Conservation (phyloP, 1,140 invertebrate species). For the Anadara kagoshimensis region DNA sequence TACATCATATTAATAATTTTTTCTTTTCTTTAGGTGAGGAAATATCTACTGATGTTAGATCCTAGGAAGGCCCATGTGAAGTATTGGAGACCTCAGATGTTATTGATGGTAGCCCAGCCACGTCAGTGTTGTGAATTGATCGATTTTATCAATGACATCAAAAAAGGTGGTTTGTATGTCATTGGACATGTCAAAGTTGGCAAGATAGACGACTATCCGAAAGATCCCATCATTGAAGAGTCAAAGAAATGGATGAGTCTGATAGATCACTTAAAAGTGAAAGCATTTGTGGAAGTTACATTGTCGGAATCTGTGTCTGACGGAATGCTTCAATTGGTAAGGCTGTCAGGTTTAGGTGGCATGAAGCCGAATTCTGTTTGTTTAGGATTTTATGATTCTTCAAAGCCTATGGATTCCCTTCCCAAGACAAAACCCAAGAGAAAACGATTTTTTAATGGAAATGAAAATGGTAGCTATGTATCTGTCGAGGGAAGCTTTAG, state of each 20-base stretch:
- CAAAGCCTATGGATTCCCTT: conserved; percentile 57
- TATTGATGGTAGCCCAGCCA: conserved; percentile 93
- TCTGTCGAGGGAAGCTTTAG: conserved; percentile 53
- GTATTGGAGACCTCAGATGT: conserved; percentile 98
- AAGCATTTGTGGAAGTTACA: conserved; percentile 98
- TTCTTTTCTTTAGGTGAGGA: conserved; percentile 83
- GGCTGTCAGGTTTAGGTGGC: conserved; percentile 95
- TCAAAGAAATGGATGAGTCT: conserved; percentile 91
- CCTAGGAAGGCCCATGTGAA: conserved; percentile 98
- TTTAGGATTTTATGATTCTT: conserved; percentile 84
- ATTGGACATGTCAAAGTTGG: conserved; percentile 90
- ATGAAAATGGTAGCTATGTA: conserved; percentile 32
- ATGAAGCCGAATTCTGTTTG: conserved; percentile 99
- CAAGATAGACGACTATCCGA: conserved; percentile 53
- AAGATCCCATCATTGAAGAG: conserved; percentile 77
- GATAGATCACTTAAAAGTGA: conserved; percentile 91
- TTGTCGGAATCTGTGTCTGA: conserved; percentile 88
- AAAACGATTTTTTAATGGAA: conserved; percentile 44
- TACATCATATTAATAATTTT: background rate
- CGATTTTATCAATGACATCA: conserved; percentile 98
- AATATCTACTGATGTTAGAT: conserved; percentile 96
- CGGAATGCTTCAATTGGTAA: conserved; percentile 93
- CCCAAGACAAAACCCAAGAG: conserved; percentile 35
- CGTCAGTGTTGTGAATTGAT: conserved; percentile 92
- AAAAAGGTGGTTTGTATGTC: conserved; percentile 97